phyloP scores from a whole-genome alignment of 1,140 invertebrate genomes.

The Sitobion miscanthi region DNA sequence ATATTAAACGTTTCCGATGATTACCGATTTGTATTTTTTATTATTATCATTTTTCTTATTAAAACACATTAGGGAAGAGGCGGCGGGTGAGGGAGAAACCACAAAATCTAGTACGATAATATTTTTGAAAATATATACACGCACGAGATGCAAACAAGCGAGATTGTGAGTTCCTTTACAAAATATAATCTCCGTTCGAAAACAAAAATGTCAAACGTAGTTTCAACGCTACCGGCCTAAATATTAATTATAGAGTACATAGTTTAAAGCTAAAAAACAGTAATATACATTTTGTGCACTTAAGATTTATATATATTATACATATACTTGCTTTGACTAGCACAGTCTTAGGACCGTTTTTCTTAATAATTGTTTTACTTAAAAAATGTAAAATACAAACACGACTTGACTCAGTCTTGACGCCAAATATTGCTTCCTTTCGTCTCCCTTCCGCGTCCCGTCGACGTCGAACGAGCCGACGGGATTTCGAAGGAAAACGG shows the following conservation, averaged over 20 bases:
- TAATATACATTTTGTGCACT: constrained; percentile 55
- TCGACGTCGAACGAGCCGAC: background rate
- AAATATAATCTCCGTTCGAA: background rate
- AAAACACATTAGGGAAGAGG: background rate
- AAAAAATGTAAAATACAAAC: constrained; percentile 46
- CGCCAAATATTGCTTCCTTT: constrained; percentile 17
- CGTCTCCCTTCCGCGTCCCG: background rate
- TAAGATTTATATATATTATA: constrained; percentile 25
- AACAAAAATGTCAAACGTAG: constrained; percentile 9
- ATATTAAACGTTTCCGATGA: background rate
- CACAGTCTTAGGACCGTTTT: constrained; percentile 37
- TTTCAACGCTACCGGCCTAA: constrained; percentile 6
- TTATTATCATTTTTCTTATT: constrained; percentile 18
- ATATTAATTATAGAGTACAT: constrained; percentile 2
- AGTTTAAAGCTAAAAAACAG: constrained; percentile 37
- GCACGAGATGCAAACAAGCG: constrained; percentile 39
- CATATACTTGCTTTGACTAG: constrained; percentile 47
- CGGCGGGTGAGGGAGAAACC: constrained; percentile 1
- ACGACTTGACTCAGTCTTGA: constrained; percentile 46
- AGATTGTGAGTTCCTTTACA: constrained; percentile 56
- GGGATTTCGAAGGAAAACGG: background rate
- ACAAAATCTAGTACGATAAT: constrained; percentile 37
- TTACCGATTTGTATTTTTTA: constrained; percentile 19
- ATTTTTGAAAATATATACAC: constrained; percentile 29
- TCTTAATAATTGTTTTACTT: constrained; percentile 40